phyloP scores from a whole-genome alignment of 2,797 vertebrate genomes.

The Tangara arthus region DNA sequence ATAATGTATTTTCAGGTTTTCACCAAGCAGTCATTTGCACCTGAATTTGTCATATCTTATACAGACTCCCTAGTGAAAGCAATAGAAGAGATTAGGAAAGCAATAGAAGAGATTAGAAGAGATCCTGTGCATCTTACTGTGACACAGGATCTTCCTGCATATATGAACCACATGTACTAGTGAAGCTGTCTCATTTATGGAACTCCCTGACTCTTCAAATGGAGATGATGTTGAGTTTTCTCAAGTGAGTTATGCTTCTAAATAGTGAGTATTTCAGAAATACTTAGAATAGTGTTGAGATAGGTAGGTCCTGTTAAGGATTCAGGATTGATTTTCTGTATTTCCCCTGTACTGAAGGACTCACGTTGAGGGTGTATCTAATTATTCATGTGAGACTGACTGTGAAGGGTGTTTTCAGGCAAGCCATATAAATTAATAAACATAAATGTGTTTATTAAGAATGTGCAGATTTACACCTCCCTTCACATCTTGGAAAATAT shows the following conservation, averaged over 20 bases:
- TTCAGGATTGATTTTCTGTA: conserved; percentile 62
- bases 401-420: conserved; percentile 62
- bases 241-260: not conserved
- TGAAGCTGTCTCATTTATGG: not conserved
- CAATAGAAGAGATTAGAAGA: too few species aligned
- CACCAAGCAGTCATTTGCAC: not conserved
- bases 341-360: conserved; percentile 21
- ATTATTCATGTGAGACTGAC: conserved; percentile 60
- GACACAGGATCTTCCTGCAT: not conserved
- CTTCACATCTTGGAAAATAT: conserved; percentile 20
- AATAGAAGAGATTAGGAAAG: not conserved
- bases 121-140: not conserved
- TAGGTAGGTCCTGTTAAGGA: conserved; percentile 9
- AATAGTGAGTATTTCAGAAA: conserved; percentile 52
- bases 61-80: not conserved
- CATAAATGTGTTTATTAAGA: conserved; percentile 34
- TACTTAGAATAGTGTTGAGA: conserved; percentile 36
- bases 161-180: not conserved
- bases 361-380: conserved; percentile 51
- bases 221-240: not conserved
- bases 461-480: conserved; percentile 37
- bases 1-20: not conserved
- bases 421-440: conserved; percentile 58
- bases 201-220: not conserved
- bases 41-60: not conserved